phyloP scores from a whole-genome alignment of 2,888 invertebrate genomes.

The Apoderus coryli region DNA sequence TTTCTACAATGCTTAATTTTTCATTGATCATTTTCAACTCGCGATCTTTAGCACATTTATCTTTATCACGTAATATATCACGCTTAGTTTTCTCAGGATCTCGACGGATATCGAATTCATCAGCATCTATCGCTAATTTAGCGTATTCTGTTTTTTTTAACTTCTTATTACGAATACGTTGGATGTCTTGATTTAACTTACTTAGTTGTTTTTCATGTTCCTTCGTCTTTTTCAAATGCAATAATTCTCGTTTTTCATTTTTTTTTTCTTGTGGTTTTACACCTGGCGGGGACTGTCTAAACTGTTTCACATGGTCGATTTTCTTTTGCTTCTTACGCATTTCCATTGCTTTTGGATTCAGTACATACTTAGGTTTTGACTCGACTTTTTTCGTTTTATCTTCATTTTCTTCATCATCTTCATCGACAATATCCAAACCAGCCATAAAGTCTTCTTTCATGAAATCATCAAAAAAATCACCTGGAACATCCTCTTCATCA shows the following conservation, averaged over 20 bases:
- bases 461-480: constrained; percentile 33
- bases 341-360: background rate
- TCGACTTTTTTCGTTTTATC: constrained; percentile 2
- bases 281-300: constrained; percentile 10
- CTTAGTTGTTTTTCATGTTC: constrained; percentile 9
- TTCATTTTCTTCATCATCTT: constrained; percentile 27
- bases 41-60: constrained; percentile 29
- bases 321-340: constrained; percentile 6
- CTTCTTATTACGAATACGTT: constrained; percentile 7
- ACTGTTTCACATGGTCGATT: constrained; percentile 10
- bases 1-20: constrained; percentile 31
- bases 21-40: constrained; percentile 31
- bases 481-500: constrained; percentile 30
- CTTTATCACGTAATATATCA: constrained; percentile 32
- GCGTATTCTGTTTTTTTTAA: constrained; percentile 4
- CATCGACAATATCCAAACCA: constrained; percentile 32
- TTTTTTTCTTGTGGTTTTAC: constrained; percentile 6
- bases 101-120: constrained; percentile 21
- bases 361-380: constrained; percentile 5
- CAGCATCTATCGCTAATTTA: constrained; percentile 12
- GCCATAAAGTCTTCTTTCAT: constrained; percentile 33
- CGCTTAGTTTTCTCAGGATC: constrained; percentile 33
- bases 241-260: constrained; percentile 8
- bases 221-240: constrained; percentile 7
- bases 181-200: constrained; percentile 8